Percentiles rank a stretch among this genome's conserved stretches.
These are phyloP conservation scores for Augochlorella aurata DNA, from an alignment of 2,888 invertebrate species.

Conservation along the genomic window DNA sequence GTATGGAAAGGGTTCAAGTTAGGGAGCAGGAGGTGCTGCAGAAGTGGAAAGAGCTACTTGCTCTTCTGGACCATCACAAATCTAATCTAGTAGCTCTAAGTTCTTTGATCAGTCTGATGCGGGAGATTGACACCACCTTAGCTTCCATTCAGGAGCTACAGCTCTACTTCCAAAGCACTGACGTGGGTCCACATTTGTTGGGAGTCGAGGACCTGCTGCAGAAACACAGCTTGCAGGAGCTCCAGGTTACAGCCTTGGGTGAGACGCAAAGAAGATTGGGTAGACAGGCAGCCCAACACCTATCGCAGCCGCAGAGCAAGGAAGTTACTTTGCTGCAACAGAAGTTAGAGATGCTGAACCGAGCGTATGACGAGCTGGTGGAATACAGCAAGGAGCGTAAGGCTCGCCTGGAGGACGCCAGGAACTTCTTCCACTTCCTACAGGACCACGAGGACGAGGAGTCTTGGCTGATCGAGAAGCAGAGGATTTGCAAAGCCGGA, in stretches of 20 bases:
- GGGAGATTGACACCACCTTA: conserved; percentile 95
- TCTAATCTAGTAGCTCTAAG: conserved; percentile 90
- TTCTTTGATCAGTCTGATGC: conserved; percentile 92
- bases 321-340: conserved; percentile 85
- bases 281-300: conserved; percentile 83
- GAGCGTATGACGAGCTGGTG: conserved; percentile 89
- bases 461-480: conserved; percentile 97
- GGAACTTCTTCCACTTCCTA: conserved; percentile 96
- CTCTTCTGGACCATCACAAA: conserved; percentile 92
- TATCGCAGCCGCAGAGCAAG: conserved; percentile 74
- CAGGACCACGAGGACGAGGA: conserved; percentile 99
- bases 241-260: conserved; percentile 91
- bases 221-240: conserved; percentile 95
- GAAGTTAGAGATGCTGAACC: conserved; percentile 89
- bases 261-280: conserved; percentile 92
- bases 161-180: conserved; percentile 89
- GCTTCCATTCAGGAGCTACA: conserved; percentile 93
- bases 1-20: conserved; percentile 89
- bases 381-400: conserved; percentile 90
- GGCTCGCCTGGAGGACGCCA: conserved; percentile 93
- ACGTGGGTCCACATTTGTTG: conserved; percentile 95
- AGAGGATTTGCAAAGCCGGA: conserved; percentile 95
- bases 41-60: conserved; percentile 93
- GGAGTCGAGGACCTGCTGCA: conserved; percentile 97
- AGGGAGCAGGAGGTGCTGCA: conserved; percentile 90